These are phyloP conservation scores for Cotesia chilonis DNA, from an alignment of 1,140 invertebrate species.

Conservation along the genomic window DNA sequence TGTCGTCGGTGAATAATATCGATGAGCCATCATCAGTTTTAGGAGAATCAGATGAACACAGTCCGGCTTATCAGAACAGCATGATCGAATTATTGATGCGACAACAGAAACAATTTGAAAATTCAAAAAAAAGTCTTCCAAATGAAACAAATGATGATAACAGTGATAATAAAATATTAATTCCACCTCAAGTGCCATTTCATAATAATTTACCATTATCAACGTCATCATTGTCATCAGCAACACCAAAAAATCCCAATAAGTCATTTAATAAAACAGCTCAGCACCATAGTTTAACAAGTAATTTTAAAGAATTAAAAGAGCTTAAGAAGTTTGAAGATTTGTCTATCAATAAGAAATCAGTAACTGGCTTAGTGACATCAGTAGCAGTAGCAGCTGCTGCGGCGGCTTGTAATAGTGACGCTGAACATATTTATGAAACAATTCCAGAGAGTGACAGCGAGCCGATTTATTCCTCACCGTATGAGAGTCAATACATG, in stretches of 20 bases:
- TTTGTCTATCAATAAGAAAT: constrained; percentile 47
- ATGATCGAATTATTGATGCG: constrained; percentile 67
- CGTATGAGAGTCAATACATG: constrained; percentile 64
- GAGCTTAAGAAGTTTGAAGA: constrained; percentile 52
- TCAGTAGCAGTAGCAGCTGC: constrained; percentile 36
- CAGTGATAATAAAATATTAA: constrained; percentile 34
- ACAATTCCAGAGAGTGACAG: constrained; percentile 74
- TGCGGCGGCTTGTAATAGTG: constrained; percentile 55
- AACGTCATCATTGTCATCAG: constrained; percentile 6
- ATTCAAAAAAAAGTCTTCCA: constrained; percentile 4
- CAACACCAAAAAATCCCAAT: constrained; percentile 42
- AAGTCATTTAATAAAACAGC: constrained; percentile 35
- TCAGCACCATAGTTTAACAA: constrained; percentile 51
- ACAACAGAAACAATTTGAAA: constrained; percentile 51
- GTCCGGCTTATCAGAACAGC: constrained; percentile 67
- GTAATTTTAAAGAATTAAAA: constrained; percentile 52
- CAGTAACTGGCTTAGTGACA: constrained; percentile 29
- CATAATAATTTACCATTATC: constrained; percentile 41
- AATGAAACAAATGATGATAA: constrained; percentile 37
- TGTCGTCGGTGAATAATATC: too few species aligned
- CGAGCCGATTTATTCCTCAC: constrained; percentile 74
- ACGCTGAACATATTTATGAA: constrained; percentile 75
- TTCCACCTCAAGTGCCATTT: constrained; percentile 48
- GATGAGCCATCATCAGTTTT: too few species aligned
- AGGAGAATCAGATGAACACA: constrained; percentile 41